These are phyloP conservation scores for Hyposoter dolosus DNA, from an alignment of 2,888 invertebrate species.

Conservation along the genomic window DNA sequence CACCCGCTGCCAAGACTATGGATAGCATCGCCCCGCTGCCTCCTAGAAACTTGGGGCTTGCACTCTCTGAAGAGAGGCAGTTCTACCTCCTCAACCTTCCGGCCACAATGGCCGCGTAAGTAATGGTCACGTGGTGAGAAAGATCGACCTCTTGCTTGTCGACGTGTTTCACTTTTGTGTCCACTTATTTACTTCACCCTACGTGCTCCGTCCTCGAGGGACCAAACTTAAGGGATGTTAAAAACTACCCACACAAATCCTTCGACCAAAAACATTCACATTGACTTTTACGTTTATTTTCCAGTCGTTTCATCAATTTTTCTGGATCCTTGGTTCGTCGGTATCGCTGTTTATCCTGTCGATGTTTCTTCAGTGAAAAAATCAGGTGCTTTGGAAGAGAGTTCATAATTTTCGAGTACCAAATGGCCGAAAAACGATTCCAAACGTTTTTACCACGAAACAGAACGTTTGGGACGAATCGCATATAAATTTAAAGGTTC, in stretches of 20 bases:
- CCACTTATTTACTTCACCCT: constrained; percentile 11
- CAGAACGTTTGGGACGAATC: not conserved
- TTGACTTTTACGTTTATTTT: not conserved
- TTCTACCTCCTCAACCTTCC: not conserved
- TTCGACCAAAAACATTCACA: not conserved
- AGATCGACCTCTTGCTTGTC: constrained; percentile 65
- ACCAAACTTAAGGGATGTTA: constrained; percentile 7
- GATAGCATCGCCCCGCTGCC: constrained; percentile 72
- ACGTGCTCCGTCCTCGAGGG: not conserved
- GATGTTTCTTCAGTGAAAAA: not conserved
- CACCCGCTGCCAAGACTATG: constrained; percentile 39
- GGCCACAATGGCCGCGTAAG: constrained; percentile 70
- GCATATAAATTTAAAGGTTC: not conserved
- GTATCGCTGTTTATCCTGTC: not conserved
- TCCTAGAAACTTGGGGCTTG: constrained; percentile 40
- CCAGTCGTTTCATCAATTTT: not conserved
- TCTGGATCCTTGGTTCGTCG: not conserved
- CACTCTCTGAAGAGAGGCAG: constrained; percentile 15
- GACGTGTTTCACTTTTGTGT: constrained; percentile 28
- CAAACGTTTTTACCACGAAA: not conserved
- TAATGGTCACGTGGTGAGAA: constrained; percentile 76
- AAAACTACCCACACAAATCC: not conserved
- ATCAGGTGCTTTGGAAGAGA: not conserved
- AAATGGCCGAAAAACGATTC: not conserved
- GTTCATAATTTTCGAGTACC: not conserved